phyloP scores from a whole-genome alignment of 2,888 invertebrate genomes.

The Melanotus villosus region DNA sequence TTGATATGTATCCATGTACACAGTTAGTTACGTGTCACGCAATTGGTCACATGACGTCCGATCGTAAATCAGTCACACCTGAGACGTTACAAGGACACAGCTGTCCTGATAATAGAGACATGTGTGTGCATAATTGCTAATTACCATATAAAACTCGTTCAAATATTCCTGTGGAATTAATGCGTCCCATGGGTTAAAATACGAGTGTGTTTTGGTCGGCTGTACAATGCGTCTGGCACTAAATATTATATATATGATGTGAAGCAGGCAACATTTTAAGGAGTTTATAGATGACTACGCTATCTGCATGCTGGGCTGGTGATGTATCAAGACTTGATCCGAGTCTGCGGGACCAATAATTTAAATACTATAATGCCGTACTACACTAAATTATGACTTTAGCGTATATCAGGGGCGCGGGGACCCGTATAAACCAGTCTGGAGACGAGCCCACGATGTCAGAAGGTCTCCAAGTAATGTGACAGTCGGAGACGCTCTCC shows the following conservation, averaged over 20 bases:
- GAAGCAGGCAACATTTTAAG: conserved; percentile 52
- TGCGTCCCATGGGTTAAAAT: conserved; percentile 38
- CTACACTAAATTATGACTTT: conserved; percentile 53
- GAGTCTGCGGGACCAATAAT: conserved; percentile 55
- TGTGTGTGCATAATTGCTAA: conserved; percentile 65
- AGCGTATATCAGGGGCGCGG: conserved; percentile 37
- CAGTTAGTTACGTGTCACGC: conserved; percentile 55
- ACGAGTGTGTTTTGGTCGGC: conserved; percentile 42
- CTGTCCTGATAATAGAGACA: conserved; percentile 66
- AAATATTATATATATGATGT: conserved; percentile 52
- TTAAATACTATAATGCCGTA: conserved; percentile 56
- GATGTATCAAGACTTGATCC: conserved; percentile 57
- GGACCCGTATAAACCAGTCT: conserved; percentile 49
- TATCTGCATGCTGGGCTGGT: conserved; percentile 52
- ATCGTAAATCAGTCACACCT: conserved; percentile 67
- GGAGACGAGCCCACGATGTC: conserved; percentile 47
- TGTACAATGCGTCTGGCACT: conserved; percentile 48
- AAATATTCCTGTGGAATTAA: conserved; percentile 45
- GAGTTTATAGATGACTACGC: conserved; percentile 50
- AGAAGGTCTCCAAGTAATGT: conserved; percentile 49
- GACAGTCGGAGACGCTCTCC: conserved; percentile 47
- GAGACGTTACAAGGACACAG: conserved; percentile 63
- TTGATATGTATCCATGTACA: conserved; percentile 50
- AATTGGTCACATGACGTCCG: conserved; percentile 59
- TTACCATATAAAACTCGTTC: conserved; percentile 58